phyloP scores from a whole-genome alignment of 2,888 invertebrate species.

The Kuschelorhynchus macadamiae region DNA sequence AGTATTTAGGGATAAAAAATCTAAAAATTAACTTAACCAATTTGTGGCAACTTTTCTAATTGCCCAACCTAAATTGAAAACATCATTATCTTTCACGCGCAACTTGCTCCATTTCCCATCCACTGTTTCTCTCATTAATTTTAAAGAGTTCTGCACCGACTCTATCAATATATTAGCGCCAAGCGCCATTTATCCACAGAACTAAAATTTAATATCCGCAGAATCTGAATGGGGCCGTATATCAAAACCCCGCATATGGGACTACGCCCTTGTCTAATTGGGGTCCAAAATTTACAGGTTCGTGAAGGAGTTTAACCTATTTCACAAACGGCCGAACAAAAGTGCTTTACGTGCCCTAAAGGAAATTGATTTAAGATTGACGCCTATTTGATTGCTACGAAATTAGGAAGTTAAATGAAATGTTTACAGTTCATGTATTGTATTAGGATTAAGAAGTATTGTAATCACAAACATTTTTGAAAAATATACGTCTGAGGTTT shows the following conservation, averaged over 20 bases:
- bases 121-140: neutral
- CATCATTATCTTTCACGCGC: no score
- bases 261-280: neutral
- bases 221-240: neutral
- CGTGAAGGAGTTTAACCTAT: neutral
- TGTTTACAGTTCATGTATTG: no score
- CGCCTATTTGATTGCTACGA: no score
- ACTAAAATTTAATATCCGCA: slow-evolving; percentile 7
- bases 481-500: no score
- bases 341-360: neutral
- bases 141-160: neutral
- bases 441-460: no score
- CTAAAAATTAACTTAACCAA: no score
- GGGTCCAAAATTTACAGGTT: slow-evolving; percentile 3
- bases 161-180: slow-evolving; percentile 1
- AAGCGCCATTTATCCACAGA: neutral
- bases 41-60: no score
- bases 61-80: no score
- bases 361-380: neutral
- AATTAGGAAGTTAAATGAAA: no score
- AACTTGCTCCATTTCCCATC: no score
- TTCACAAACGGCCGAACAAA: neutral
- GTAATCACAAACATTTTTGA: no score
- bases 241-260: slow-evolving; percentile 6
- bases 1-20: no score